A percentile compares a stretch with the other conserved stretches of the same genome.
phyloP scores from a whole-genome alignment of 2,797 vertebrate genomes.

The Oryzias dopingdopingensis region DNA sequence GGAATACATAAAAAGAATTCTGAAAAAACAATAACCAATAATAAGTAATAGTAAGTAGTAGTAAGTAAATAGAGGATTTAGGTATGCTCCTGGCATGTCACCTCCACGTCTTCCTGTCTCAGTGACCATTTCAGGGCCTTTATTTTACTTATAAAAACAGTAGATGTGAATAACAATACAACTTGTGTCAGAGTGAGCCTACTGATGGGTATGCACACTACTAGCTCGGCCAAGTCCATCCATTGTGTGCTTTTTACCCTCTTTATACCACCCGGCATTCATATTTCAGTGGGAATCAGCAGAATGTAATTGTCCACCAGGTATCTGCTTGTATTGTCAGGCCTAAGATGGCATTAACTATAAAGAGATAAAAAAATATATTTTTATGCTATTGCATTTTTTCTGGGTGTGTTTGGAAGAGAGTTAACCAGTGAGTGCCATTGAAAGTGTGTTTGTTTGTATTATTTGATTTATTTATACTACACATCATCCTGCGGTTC shows the following conservation, averaged over 20 bases:
- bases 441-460: slow-evolving; percentile 60
- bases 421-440: slow-evolving; percentile 31
- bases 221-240: slow-evolving; percentile 51
- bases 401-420: slow-evolving; percentile 30
- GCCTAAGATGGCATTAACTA: slow-evolving; percentile 71
- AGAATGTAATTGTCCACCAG: slow-evolving; percentile 76
- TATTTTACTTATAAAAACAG: slow-evolving; percentile 57
- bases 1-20: too few species aligned
- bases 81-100: slow-evolving; percentile 55
- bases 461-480: slow-evolving; percentile 70
- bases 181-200: slow-evolving; percentile 54
- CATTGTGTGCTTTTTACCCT: slow-evolving; percentile 66
- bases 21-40: too few species aligned
- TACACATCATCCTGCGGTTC: slow-evolving; percentile 58
- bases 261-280: slow-evolving; percentile 71
- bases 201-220: slow-evolving; percentile 65
- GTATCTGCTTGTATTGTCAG: slow-evolving; percentile 76
- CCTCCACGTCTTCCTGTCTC: slow-evolving; percentile 64
- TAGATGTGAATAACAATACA: slow-evolving; percentile 72
- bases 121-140: slow-evolving; percentile 52
- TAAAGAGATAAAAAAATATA: slow-evolving; percentile 74
- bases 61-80: slow-evolving; percentile 56
- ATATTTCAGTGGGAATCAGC: slow-evolving; percentile 62
- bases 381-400: slow-evolving; percentile 74
- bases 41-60: too few species aligned